Conservation (phyloP, 2,888 invertebrate genomes). For the Watsonalla binaria region DNA sequence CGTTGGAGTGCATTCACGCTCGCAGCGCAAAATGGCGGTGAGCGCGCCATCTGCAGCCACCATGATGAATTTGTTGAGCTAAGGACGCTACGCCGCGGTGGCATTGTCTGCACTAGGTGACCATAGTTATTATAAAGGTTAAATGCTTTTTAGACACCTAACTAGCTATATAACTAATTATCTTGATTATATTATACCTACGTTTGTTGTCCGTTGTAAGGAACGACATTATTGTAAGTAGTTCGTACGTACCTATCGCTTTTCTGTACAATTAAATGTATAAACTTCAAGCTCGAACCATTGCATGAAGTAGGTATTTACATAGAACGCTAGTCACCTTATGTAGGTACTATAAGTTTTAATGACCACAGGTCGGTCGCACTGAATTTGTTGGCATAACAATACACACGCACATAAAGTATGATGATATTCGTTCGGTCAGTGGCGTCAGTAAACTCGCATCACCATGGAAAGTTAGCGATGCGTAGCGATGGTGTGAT, state of each 20-base stretch:
- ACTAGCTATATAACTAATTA: neutral
- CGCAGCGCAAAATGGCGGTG: conserved; percentile 21
- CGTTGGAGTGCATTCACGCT: conserved; percentile 2
- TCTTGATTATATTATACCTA: neutral
- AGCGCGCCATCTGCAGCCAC: conserved; percentile 30
- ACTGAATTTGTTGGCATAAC: conserved; percentile 35
- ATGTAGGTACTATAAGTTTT: conserved; percentile 16
- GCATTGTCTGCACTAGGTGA: neutral
- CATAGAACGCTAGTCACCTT: conserved; percentile 3
- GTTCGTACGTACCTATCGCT: too few relatives aligned
- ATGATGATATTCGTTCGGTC: conserved; percentile 56
- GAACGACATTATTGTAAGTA: too few relatives aligned
- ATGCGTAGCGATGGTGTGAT: conserved; percentile 75
- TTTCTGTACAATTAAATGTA: too few relatives aligned
- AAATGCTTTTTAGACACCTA: neutral
- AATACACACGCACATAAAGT: conserved; percentile 48
- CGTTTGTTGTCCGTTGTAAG: too few relatives aligned
- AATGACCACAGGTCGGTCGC: conserved; percentile 43
- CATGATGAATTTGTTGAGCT: conserved; percentile 35
- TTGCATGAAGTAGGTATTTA: neutral
- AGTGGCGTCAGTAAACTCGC: conserved; percentile 50
- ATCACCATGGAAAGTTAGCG: conserved; percentile 69
- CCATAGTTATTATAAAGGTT: too few relatives aligned
- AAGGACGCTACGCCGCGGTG: neutral
- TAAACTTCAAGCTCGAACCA: too few relatives aligned